phyloP scores from a whole-genome alignment of 2,797 vertebrate species.

The Scolopax rusticola region DNA sequence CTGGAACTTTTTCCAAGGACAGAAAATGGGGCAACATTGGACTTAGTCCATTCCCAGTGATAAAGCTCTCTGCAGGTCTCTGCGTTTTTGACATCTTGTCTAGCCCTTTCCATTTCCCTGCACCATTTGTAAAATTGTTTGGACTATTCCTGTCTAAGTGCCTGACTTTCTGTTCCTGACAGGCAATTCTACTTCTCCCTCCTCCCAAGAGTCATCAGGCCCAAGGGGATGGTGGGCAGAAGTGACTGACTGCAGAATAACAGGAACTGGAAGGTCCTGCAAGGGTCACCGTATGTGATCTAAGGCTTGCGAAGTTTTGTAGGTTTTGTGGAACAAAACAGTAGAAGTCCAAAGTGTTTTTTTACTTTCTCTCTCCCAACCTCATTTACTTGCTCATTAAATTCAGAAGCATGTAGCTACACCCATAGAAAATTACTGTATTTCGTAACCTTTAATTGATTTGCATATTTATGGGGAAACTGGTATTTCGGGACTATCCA shows the following conservation, averaged over 20 bases:
- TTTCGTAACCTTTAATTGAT: slow-evolving; percentile 72
- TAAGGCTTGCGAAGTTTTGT: background rate
- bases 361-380: slow-evolving; percentile 1
- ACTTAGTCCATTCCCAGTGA: background rate
- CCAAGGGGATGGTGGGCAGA: background rate
- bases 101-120: background rate
- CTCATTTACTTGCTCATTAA: slow-evolving; percentile 63
- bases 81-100: background rate
- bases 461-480: slow-evolving; percentile 66
- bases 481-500: slow-evolving; percentile 63
- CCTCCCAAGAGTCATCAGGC: background rate
- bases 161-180: background rate
- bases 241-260: background rate
- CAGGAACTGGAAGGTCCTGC: background rate
- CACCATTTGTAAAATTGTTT: background rate
- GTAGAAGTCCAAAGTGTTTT: background rate
- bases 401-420: slow-evolving; percentile 66
- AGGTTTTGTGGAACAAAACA: slow-evolving; percentile 12
- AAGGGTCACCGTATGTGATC: slow-evolving; percentile 4
- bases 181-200: background rate
- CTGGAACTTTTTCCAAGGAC: background rate
- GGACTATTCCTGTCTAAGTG: background rate
- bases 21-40: background rate
- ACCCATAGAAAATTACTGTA: slow-evolving; percentile 67
- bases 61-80: background rate